Percentiles rank a stretch among this genome's conserved stretches.
Conservation (phyloP, 2,888 invertebrate genomes). For the Trachelus tabidus region DNA sequence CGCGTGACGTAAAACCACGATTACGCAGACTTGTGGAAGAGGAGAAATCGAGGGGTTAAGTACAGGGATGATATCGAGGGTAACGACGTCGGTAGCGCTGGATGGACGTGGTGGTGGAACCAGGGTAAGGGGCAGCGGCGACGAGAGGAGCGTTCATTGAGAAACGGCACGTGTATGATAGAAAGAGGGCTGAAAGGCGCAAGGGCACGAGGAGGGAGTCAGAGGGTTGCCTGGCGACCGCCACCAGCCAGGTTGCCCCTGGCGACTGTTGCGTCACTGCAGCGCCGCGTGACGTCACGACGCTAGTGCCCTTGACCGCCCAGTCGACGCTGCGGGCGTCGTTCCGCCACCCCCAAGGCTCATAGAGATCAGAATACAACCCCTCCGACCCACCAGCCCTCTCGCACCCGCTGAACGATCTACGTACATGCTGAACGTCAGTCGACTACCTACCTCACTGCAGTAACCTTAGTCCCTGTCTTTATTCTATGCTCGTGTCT, state of each 20-base stretch:
- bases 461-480: slow-evolving; percentile 8
- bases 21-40: neutral
- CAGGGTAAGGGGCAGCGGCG: slow-evolving; percentile 21
- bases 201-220: slow-evolving; percentile 18
- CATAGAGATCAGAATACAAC: neutral
- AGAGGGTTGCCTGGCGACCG: slow-evolving; percentile 56
- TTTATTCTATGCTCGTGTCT: neutral
- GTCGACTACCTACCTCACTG: slow-evolving; percentile 19
- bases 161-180: slow-evolving; percentile 54
- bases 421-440: neutral
- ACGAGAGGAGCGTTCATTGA: slow-evolving; percentile 51
- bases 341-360: slow-evolving; percentile 22
- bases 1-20: neutral
- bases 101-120: slow-evolving; percentile 11
- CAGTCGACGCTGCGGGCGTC: slow-evolving; percentile 29
- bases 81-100: slow-evolving; percentile 1
- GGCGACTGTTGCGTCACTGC: slow-evolving; percentile 62
- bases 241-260: slow-evolving; percentile 54
- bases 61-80: slow-evolving; percentile 16
- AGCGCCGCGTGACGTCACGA: slow-evolving; percentile 59
- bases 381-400: slow-evolving; percentile 27
- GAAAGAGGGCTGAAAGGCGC: slow-evolving; percentile 16
- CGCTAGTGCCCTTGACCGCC: slow-evolving; percentile 62
- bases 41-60: slow-evolving; percentile 18
- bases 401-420: neutral